Evolutionary conservation across 2,113 vertebrate genomes (phyloP), one percentile per base, ranked within the genome.

Genomic region (Butorides virescens): DNA sequence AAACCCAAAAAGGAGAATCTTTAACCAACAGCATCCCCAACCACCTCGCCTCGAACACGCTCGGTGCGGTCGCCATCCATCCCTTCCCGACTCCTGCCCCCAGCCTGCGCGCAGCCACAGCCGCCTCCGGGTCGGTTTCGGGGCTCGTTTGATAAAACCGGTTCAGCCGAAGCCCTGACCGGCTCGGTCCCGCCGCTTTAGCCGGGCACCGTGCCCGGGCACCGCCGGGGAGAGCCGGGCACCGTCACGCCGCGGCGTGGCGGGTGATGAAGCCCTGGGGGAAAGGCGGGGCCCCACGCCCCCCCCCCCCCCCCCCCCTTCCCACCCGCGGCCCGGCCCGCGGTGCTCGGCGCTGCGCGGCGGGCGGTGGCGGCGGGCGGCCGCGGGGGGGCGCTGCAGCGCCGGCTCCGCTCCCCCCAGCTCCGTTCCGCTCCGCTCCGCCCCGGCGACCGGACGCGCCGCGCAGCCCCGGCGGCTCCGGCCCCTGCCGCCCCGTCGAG

Each of bases 41-140:
- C 16, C 63, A 8, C 49, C 39, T 76, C 17, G 4, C 2, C 63
- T 46, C 3, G 1, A 55, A 8, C 42, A 50, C 1, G 13, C 21
- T 26, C 36, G 5, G 20, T 3, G 39, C 39, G 9, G 13, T 2
- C 4, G 5, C 0, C 0, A 39, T n/a, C 85, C 15, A 5, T 2
- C 70, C 77, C 46, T 39, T 5, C 23, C 30, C 12, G 10, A 8
- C 37, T 9, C 1, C 44, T 29, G 3, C 30, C 50, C 11, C 65
- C 81, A 30, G 32, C 68, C 71, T 4, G 8, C 4, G 22, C 14
- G 20, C 50, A 56, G 36, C 61, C 71, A 3, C 67, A 5, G 49
- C n/a, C 21, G 13, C 12, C 22, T 80, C 67, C 73, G 18, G 70
- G 46, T 20, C 13, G 23, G 4, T 44, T 80, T 36, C 5, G 44